Evolutionary conservation across 23 tunicate species (phyloP), one percentile per base, ranked within the genome.

Genomic region (Clavelina lepadiformis): DNA sequence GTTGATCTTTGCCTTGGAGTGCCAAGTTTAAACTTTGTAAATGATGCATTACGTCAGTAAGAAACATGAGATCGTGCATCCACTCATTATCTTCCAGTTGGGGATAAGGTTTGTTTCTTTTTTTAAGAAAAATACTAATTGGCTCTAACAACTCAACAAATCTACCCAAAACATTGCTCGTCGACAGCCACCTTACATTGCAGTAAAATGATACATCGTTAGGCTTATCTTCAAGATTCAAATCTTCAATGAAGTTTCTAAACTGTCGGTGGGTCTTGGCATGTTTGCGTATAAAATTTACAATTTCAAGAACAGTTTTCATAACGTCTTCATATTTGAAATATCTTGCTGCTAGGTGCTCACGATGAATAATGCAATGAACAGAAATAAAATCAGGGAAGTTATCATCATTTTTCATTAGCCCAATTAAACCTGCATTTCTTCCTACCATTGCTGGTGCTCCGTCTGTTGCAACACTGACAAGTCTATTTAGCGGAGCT

Each of bases 161-260:
- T 33, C 76, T 70, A 55, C 76, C 32, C 76, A 70, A 55, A 54
- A 70, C 76, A 70, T 70, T 70, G 30, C 76, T 70, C 47, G 76
- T 70, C 47, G 76, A 70, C 64, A 70, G 64, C 64, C 63, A 70
- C 47, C 76, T 70, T 67, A 49, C 73, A 47, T 47, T 67, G 73
- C 33, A 67, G 59, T 67, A 67, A 67, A 67, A 67, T 36, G 59
- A 67, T 59, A 49, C 73, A 28, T 67, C 73, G 59, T 49, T 47
- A 49, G 59, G 76, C 47, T 70, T 70, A 70, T 70, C 63, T 70
- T 70, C 64, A 55, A 70, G 64, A 31, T 70, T 55, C 76, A 70
- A 55, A 54, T 70, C 76, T 54, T 70, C 47, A 25, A 70, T 70
- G 49, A 70, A 70, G 31, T 70, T 54, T 70, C 63, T 53, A 54